Evolutionary conservation across 2,797 vertebrate genomes (phyloP), one percentile per base, ranked within the genome.

Genomic region (Acanthis flammea): DNA sequence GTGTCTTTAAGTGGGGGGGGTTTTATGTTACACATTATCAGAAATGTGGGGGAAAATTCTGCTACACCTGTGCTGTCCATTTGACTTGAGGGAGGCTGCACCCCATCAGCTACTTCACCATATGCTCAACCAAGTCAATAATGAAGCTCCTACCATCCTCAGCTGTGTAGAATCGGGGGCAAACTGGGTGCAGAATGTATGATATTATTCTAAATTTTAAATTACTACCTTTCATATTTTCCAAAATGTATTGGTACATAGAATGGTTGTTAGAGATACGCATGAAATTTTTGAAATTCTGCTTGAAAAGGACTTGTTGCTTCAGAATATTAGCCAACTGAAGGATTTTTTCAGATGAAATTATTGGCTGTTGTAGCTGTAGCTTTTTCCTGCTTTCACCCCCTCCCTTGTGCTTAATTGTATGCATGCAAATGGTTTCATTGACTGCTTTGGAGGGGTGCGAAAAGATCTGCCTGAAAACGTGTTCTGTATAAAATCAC

Each of bases 371-470:
- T 48, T 81, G n/a, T 86, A 82, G 27, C 30, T 47, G 79, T 58
- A 54, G 45, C 22, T 74, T 45, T 30, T 45, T 44, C 21, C 41
- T 41, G 11, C 28, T 73, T 58, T 27, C 17, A 4, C 11, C 16
- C 18, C 15, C 28, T 30, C 15, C 24, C 63, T 92, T 78, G 50
- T 84, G 47, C 37, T 95, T 97, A 92, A 95, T 95, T 94, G 80
- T 87, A 84, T 92, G 83, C 93, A 94, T 9, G 10, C 4, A 7
- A 95, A 88, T 85, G 60, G 73, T 94, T 96, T 93, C 94, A 90
- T 92, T 95, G 86, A 90, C 92, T 96, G 53, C 93, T 96, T 92
- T 88, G 77, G 80, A 94, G 80, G 88, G 84, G 88, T 94, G 67
- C 2, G 0, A 94, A 95, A 94, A 86, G 86, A 94, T 76, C 60